phyloP scores from a whole-genome alignment of 1,140 invertebrate species.

The Melanaphis sacchari region DNA sequence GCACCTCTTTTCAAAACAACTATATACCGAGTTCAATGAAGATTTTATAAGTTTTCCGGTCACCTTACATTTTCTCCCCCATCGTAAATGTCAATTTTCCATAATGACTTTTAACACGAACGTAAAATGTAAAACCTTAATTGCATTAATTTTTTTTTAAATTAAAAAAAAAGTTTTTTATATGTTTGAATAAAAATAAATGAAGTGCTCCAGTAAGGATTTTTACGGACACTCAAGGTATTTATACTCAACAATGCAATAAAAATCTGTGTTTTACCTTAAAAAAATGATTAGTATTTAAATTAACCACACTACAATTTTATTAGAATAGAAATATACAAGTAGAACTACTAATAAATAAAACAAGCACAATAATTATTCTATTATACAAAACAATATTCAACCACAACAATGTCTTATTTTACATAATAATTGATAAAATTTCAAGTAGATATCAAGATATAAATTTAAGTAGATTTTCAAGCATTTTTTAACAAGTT shows the following conservation, averaged over 20 bases:
- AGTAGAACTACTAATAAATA: not conserved
- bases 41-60: conserved; percentile 39
- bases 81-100: conserved; percentile 20
- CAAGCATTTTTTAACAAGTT: not conserved
- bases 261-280: not conserved
- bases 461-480: not conserved
- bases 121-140: not conserved
- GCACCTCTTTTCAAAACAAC: not conserved
- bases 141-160: not conserved
- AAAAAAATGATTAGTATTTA: not conserved
- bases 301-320: not conserved
- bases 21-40: not conserved
- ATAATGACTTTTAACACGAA: not conserved
- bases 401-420: too few species aligned
- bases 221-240: not conserved
- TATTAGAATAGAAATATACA: not conserved
- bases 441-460: too few species aligned
- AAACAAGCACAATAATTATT: not conserved
- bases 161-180: not conserved
- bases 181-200: not conserved
- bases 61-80: not conserved
- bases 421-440: not conserved
- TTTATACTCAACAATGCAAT: not conserved
- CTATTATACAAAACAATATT: too few species aligned
- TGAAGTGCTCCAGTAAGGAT: not conserved